Evolutionary conservation across 2,113 vertebrate genomes (phyloP).

Genomic region (Sinocyclocheilus maitianheensis): DNA sequence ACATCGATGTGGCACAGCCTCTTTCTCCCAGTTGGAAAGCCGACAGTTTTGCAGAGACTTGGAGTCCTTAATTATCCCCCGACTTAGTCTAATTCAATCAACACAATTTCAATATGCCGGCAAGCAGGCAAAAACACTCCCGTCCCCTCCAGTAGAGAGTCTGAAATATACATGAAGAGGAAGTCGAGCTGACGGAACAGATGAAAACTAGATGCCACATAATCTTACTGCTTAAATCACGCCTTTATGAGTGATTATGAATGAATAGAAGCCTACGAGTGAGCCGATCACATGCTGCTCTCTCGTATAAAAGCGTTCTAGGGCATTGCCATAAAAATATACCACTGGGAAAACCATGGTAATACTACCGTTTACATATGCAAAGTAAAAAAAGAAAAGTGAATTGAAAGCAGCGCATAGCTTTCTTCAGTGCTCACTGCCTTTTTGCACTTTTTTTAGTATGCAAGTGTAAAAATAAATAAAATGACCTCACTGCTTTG

Average conservation of each 20-base stretch:
- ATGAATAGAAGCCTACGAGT: neutral
- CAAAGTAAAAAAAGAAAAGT: neutral
- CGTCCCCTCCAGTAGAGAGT: slow-evolving; percentile 74
- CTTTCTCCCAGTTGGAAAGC: slow-evolving; percentile 75
- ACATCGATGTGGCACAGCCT: slow-evolving; percentile 79
- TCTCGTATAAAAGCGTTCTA: neutral
- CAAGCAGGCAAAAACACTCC: slow-evolving; percentile 73
- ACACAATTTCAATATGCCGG: slow-evolving; percentile 76
- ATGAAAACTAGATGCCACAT: slow-evolving; percentile 69
- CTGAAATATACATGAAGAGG: slow-evolving; percentile 71
- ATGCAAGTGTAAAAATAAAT: no score
- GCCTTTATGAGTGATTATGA: slow-evolving; percentile 2
- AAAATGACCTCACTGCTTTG: neutral
- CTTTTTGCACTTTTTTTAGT: neutral
- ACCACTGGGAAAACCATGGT: neutral
- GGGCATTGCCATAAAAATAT: neutral
- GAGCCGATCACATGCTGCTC: neutral
- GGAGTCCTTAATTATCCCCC: slow-evolving; percentile 80
- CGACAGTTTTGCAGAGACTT: slow-evolving; percentile 78
- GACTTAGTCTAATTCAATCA: slow-evolving; percentile 83
- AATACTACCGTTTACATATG: neutral
- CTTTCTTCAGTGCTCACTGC: neutral
- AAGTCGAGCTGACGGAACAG: slow-evolving; percentile 74
- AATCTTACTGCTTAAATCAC: slow-evolving; percentile 60
- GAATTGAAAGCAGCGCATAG: neutral